Conservation (phyloP, 2,113 vertebrate species). For the Osmerus eperlanus region DNA sequence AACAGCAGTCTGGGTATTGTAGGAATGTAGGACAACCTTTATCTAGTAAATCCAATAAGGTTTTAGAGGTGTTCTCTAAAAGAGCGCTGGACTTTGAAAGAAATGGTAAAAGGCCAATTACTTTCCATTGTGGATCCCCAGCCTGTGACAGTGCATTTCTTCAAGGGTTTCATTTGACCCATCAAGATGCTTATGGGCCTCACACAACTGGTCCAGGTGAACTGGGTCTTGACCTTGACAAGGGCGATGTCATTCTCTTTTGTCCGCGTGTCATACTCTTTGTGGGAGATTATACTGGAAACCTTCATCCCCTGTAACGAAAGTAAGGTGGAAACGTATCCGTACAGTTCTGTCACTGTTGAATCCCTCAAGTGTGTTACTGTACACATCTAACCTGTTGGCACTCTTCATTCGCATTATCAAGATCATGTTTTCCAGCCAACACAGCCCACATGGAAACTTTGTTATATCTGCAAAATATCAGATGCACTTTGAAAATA, state of each 20-base stretch:
- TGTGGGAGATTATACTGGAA: conserved; percentile 47
- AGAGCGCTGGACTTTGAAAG: neutral
- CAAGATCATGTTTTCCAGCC: conserved; percentile 68
- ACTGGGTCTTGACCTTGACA: conserved; percentile 55
- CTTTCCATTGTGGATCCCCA: conserved; percentile 71
- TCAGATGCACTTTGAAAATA: neutral
- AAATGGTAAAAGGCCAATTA: conserved; percentile 30
- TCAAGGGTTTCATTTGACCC: neutral
- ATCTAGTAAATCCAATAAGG: no score
- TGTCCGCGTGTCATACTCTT: conserved; percentile 42
- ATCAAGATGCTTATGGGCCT: conserved; percentile 61
- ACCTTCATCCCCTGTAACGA: conserved; percentile 21
- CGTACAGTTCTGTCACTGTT: no score
- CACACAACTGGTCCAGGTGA: conserved; percentile 55
- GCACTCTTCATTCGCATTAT: conserved; percentile 38
- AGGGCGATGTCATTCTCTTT: conserved; percentile 65
- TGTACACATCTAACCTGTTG: conserved; percentile 48
- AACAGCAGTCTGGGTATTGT: no score
- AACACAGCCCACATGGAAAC: conserved; percentile 56
- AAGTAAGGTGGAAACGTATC: no score
- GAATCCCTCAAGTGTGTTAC: no score
- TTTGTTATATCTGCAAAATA: conserved; percentile 49
- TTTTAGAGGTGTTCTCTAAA: no score
- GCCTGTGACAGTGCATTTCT: conserved; percentile 65
- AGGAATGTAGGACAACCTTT: no score